These are phyloP conservation scores for Sapajus apella DNA, from an alignment of 2,113 vertebrate species.

Conservation along the genomic window DNA sequence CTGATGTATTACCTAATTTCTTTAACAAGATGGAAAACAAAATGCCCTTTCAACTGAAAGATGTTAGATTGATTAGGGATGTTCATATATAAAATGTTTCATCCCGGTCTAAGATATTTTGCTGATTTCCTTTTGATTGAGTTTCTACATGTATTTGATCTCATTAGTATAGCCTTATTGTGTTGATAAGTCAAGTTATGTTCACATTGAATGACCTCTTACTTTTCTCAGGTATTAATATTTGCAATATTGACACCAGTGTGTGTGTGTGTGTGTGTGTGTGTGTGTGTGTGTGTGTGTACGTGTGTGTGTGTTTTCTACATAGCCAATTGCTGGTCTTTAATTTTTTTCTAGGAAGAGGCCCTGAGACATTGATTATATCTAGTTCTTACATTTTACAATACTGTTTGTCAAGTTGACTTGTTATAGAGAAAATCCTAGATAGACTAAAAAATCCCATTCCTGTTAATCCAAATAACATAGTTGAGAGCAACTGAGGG, in stretches of 20 bases:
- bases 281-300: not conserved
- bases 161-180: not conserved
- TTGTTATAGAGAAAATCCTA: not conserved
- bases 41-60: not conserved
- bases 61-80: not conserved
- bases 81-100: not conserved
- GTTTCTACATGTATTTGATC: not conserved
- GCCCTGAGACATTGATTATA: not conserved
- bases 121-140: not conserved
- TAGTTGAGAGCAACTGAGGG: not conserved
- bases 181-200: not conserved
- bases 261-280: not conserved
- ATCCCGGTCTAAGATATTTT: not conserved
- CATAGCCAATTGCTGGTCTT: not conserved
- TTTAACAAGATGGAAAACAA: not conserved
- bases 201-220: not conserved
- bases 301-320: not conserved
- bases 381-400: not conserved
- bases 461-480: not conserved
- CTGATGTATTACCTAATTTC: not conserved
- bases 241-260: not conserved
- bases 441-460: not conserved
- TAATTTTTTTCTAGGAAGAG: not conserved
- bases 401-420: not conserved
- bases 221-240: not conserved